Evolutionary conservation across 2,888 invertebrate genomes (phyloP).

Genomic region (Acronicta alni): DNA sequence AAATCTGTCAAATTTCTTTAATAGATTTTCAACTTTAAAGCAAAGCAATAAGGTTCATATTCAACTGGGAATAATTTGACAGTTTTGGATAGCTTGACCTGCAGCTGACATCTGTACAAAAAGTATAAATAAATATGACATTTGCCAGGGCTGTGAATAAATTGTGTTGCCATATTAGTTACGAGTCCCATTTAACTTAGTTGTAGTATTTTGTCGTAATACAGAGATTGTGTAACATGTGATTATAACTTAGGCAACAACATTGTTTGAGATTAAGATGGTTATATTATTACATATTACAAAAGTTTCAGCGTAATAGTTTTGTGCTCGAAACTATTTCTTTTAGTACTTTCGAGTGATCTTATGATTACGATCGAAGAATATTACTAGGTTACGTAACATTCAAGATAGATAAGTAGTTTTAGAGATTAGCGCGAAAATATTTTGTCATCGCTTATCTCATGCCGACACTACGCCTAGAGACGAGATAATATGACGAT

Average conservation of each 20-base stretch:
- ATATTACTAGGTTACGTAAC: conserved; percentile 4
- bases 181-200: conserved; percentile 36
- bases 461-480: too few species aligned
- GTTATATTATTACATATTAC: conserved; percentile 38
- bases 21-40: too few species aligned
- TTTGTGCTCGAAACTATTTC: conserved; percentile 16
- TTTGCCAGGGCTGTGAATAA: conserved; percentile 20
- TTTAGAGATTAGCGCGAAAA: too few species aligned
- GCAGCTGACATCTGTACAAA: too few species aligned
- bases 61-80: too few species aligned
- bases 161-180: conserved; percentile 38
- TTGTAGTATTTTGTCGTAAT: conserved; percentile 28
- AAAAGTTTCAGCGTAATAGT: conserved; percentile 33
- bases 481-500: too few species aligned
- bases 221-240: conserved; percentile 30
- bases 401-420: too few species aligned
- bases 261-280: conserved; percentile 35
- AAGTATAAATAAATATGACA: too few species aligned
- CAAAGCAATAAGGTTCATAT: too few species aligned
- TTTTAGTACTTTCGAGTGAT: conserved; percentile 16
- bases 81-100: too few species aligned
- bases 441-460: too few species aligned
- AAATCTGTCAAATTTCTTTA: too few species aligned
- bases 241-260: conserved; percentile 34
- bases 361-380: conserved; percentile 13